A percentile compares a stretch with the other conserved stretches of the same genome.
Evolutionary conservation across 2,797 vertebrate species (phyloP).

Genomic region (Xiphophorus birchmanni): DNA sequence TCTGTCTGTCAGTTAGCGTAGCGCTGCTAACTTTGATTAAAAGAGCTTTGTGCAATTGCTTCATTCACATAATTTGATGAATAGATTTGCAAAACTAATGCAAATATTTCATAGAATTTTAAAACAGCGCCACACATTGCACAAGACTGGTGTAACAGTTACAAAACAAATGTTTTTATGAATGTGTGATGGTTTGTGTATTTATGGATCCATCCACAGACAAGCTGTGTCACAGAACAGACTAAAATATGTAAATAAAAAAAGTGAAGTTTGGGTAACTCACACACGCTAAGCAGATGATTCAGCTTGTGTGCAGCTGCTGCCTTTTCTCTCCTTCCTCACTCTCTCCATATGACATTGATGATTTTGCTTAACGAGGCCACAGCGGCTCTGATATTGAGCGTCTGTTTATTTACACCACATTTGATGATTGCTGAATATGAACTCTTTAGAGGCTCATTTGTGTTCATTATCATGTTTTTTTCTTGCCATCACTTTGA

Average conservation of each 20-base stretch:
- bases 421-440: slow-evolving; percentile 13
- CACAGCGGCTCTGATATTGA: slow-evolving; percentile 15
- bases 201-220: not conserved
- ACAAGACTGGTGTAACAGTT: not conserved
- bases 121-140: slow-evolving; percentile 31
- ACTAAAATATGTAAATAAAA: slow-evolving; percentile 14
- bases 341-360: slow-evolving; percentile 31
- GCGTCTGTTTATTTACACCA: slow-evolving; percentile 44
- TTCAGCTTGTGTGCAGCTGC: slow-evolving; percentile 27
- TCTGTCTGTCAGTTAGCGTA: not conserved
- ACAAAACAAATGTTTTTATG: slow-evolving; percentile 7
- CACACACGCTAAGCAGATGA: slow-evolving; percentile 17
- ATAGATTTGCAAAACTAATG: slow-evolving; percentile 1
- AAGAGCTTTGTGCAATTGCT: slow-evolving; percentile 1
- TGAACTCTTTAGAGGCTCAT: slow-evolving; percentile 12
- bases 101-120: not conserved
- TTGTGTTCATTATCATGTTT: slow-evolving; percentile 17
- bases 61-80: not conserved
- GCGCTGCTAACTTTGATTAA: not conserved
- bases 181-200: not conserved
- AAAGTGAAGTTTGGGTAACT: slow-evolving; percentile 8
- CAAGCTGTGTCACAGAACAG: slow-evolving; percentile 22
- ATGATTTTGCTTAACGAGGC: slow-evolving; percentile 35
- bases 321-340: slow-evolving; percentile 21
- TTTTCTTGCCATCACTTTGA: slow-evolving; percentile 5